Evolutionary conservation across 2,888 invertebrate genomes (phyloP), one percentile per base, ranked within the genome.

Genomic region (Cheilosia impressa): DNA sequence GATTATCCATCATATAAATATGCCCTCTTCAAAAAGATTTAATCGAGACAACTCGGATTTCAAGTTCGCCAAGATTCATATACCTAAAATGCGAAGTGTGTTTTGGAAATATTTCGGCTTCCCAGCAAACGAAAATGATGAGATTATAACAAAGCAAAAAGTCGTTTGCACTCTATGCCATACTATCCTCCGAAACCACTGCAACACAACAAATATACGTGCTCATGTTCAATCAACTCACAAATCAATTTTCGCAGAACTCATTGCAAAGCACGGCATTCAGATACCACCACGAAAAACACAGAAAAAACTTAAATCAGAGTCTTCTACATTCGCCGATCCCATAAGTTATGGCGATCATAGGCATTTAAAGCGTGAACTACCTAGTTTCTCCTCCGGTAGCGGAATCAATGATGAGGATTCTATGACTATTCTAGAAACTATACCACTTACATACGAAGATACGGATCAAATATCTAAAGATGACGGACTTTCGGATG

Each of bases 51-150:
- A 73, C 1, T 5, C 24, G 19, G 45, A 62, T 2, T 22, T 85
- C 0, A 19, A 69, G 9, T 91, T 90, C 63, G 88, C 91, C 58
- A 92, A 91, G 73, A 89, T 91, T 57, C 90, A 91, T 79, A 89
- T 91, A 69, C 91, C 91, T 1, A 91, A 91, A 88, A 92, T 92
- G 92, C 91, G 91, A 75, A 92, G 92, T 87, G 90, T 90, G 2
- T 92, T 91, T 78, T 92, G 92, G 92, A 91, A 91, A 68, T 90
- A 92, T 87, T 92, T 92, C 79, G 92, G 92, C 2, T 92, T 92
- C 85, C 92, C 92, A n/a, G 90, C 91, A 2, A 90, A 91, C 77
- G 91, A 91, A 65, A 88, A 90, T 55, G 89, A 90, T 87, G 90
- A 90, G 81, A 91, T 92, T 68, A 90, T 92, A 69, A 92, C 92